Percentiles rank a stretch among this genome's conserved stretches.
These are phyloP conservation scores for Tryphoninae sp. DNA, from an alignment of 2,888 invertebrate species.

Conservation along the genomic window DNA sequence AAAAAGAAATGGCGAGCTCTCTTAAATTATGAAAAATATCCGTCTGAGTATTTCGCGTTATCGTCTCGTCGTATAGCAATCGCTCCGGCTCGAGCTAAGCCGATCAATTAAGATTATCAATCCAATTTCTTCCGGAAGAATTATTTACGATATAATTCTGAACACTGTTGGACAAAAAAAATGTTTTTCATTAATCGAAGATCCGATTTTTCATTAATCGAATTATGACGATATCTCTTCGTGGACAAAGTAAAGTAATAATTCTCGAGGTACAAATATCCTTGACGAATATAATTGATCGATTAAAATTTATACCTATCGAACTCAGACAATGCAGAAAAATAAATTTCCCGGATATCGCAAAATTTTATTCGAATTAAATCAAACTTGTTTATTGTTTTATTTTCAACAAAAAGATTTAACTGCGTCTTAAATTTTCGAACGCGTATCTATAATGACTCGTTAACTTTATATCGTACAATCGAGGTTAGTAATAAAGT, in stretches of 20 bases:
- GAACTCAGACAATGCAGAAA: too few relatives aligned
- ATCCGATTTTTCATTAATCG: too few relatives aligned
- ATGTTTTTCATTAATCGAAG: background rate
- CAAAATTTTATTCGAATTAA: background rate
- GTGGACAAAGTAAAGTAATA: background rate
- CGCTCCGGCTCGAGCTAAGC: background rate
- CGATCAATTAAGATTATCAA: background rate
- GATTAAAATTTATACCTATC: background rate
- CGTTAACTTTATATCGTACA: slow-evolving; percentile 26
- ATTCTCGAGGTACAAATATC: too few relatives aligned
- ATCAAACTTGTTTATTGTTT: background rate
- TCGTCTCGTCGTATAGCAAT: background rate
- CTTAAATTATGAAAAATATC: background rate
- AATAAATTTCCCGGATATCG: too few relatives aligned
- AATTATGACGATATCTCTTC: background rate
- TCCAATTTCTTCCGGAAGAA: background rate
- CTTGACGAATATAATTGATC: background rate
- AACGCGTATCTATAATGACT: slow-evolving; percentile 12
- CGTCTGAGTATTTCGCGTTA: background rate
- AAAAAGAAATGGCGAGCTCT: background rate
- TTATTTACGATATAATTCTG: background rate
- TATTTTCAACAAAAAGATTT: background rate
- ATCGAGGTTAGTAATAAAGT: slow-evolving; percentile 23
- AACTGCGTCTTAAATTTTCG: background rate
- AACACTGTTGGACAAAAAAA: background rate